Conservation (phyloP, 2,888 invertebrate species). For the Cheilosia soror region DNA sequence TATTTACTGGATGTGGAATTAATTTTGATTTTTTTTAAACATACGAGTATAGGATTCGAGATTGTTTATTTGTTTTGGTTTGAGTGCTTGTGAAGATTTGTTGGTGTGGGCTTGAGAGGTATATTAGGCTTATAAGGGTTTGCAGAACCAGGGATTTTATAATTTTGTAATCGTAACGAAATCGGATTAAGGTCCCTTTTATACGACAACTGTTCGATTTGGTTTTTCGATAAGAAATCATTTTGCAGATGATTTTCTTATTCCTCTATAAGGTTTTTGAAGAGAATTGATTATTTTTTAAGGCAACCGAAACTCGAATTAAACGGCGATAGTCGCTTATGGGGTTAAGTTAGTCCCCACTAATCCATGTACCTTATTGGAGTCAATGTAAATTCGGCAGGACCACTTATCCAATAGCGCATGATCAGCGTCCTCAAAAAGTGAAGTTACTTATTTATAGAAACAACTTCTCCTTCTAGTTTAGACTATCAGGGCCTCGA, state of each 20-base stretch:
- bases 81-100: constrained; percentile 21
- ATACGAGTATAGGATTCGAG: background rate
- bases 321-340: too few species aligned
- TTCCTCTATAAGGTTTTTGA: too few species aligned
- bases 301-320: too few species aligned
- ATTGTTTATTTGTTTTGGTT: constrained; percentile 33
- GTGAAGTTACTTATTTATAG: too few species aligned
- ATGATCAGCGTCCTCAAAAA: too few species aligned
- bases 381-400: too few species aligned
- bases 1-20: constrained; percentile 8
- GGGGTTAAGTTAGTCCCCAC: too few species aligned
- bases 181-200: background rate
- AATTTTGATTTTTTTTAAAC: constrained; percentile 42
- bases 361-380: too few species aligned
- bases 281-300: too few species aligned
- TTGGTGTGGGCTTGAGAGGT: constrained; percentile 28
- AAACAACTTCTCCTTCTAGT: too few species aligned
- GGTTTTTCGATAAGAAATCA: background rate
- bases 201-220: constrained; percentile 15
- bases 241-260: background rate
- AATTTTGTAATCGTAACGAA: constrained; percentile 23
- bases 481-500: too few species aligned
- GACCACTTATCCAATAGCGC: too few species aligned
- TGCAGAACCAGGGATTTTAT: background rate
- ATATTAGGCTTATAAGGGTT: constrained; percentile 9